These are phyloP conservation scores for Molorchus minor DNA, from an alignment of 2,888 invertebrate genomes.

Conservation along the genomic window DNA sequence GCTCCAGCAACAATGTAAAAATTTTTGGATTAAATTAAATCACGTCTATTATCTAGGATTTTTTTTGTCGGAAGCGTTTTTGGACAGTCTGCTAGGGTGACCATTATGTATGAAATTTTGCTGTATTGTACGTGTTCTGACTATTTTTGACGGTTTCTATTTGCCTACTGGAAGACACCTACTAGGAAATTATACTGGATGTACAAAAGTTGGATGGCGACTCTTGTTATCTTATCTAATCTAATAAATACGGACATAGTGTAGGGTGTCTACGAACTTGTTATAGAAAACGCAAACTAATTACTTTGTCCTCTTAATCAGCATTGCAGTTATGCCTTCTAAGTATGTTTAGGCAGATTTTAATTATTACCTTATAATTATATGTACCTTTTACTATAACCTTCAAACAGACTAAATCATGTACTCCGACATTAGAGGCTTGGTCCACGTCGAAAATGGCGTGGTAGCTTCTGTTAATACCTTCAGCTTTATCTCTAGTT, in stretches of 20 bases:
- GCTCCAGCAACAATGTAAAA: too few relatives aligned
- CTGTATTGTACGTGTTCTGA: too few relatives aligned
- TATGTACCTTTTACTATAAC: conserved; percentile 52
- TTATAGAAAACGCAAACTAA: background rate
- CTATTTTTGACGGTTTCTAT: too few relatives aligned
- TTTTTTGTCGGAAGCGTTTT: too few relatives aligned
- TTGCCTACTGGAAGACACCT: too few relatives aligned
- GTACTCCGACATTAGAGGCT: conserved; percentile 40
- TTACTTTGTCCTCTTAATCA: background rate
- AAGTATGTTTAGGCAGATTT: background rate
- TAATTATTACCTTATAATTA: background rate
- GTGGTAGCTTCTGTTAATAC: conserved; percentile 46
- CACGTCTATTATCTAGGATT: background rate
- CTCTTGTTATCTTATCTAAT: background rate
- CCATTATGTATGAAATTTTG: too few relatives aligned
- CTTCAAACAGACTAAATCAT: conserved; percentile 54
- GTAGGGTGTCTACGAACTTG: background rate
- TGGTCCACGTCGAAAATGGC: conserved; percentile 53
- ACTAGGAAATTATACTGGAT: too few relatives aligned
- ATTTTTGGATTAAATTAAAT: background rate
- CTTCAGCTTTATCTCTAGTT: conserved; percentile 48
- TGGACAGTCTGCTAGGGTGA: too few relatives aligned
- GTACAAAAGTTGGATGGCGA: background rate
- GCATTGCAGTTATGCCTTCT: background rate
- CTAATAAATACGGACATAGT: background rate